Base-by-base conservation (phyloP, 2,797 vertebrate genomes). In the Tachyglossus aculeatus region DNA sequence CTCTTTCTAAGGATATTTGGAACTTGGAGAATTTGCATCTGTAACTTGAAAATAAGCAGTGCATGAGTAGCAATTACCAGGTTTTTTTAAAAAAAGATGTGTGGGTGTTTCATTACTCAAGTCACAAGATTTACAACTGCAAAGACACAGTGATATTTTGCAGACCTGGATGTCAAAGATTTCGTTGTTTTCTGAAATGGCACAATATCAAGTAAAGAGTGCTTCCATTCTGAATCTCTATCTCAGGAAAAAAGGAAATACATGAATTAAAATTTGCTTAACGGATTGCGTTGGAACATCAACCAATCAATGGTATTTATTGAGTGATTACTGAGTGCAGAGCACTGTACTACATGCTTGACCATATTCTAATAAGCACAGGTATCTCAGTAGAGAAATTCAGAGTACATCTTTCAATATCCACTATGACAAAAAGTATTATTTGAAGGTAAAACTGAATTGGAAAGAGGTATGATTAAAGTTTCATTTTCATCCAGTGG, bases 1-100 rank as follows among this genome's bases (percentile, higher is more conserved):
- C 59, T 65, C 15, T 50, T 65, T 54, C 21, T 58, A 50, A 45
- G 37, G 41, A 10, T 64, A 47, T 57, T 71, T 65, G 9, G 11
- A 52, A 5, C 14, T 27, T 25, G 1, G 9, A 56, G 40, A 71
- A 33, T 64, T 71, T 47, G 32, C 36, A 77, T 5, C 15, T 56
- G 12, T 21, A 63, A 57, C 16, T 67, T 62, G 37, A 71, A 80
- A 77, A 68, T 48, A 50, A 77, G 36, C 21, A 10, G 63, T 39
- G 19, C 36, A 25, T 53, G 24, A 77, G 13, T 60, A 70, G 67
- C n/a, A 57, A 25, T 11, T 53, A 67, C 19, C 27, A 69, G 56
- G 55, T 29, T 50, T 64, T 55, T 41, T 54, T n/a, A n/a, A 66
- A 24, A 50, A 68, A 65, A 10, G 3, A 22, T 43, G 27, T 55